These are phyloP conservation scores for Schizotus pectinicornis DNA, from an alignment of 2,888 invertebrate species.

Conservation along the genomic window DNA sequence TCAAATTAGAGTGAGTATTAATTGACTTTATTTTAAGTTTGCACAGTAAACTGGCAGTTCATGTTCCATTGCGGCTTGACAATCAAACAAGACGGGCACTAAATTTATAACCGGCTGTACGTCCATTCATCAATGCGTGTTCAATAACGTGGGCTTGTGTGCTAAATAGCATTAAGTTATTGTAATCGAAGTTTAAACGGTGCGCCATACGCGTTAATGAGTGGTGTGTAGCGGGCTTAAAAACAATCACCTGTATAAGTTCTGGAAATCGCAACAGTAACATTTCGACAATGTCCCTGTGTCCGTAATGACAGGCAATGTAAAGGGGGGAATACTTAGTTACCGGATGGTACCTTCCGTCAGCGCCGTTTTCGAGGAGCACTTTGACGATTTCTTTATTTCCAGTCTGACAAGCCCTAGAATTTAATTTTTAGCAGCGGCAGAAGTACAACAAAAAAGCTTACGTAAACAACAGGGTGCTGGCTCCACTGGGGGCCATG, in stretches of 20 bases:
- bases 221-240: neutral
- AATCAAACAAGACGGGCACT: no score
- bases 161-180: no score
- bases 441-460: slow-evolving; percentile 46
- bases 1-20: no score
- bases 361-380: slow-evolving; percentile 82
- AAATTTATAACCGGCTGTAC: no score
- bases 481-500: slow-evolving; percentile 86
- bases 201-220: no score
- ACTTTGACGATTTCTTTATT: slow-evolving; percentile 77
- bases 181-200: no score
- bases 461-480: slow-evolving; percentile 86
- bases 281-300: slow-evolving; percentile 75
- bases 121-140: no score
- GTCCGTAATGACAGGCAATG: slow-evolving; percentile 87
- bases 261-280: slow-evolving; percentile 84
- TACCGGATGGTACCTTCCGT: slow-evolving; percentile 87
- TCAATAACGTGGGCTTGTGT: no score
- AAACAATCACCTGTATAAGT: slow-evolving; percentile 69
- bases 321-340: slow-evolving; percentile 93
- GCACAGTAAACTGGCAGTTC: no score
- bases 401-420: slow-evolving; percentile 86
- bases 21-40: no score
- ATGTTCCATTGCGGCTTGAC: no score
- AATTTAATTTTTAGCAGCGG: slow-evolving; percentile 25